Base-by-base conservation (phyloP, 2,888 invertebrate genomes). In the Dolomedes plantarius region DNA sequence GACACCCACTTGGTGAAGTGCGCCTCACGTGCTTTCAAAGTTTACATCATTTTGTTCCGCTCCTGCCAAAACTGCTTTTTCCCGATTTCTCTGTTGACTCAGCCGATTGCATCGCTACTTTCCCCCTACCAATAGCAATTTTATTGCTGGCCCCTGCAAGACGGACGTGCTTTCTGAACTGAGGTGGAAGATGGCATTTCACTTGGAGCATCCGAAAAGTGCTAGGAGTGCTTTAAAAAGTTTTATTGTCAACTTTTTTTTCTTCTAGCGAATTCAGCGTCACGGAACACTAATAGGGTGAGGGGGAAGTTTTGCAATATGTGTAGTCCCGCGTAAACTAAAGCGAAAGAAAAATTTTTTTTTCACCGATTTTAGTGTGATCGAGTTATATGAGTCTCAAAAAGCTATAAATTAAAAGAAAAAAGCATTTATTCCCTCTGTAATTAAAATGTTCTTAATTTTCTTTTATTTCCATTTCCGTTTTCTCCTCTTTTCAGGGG, bases 1-100 rank as follows among this genome's bases (percentile, higher is more conserved):
- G 28, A 62, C 62, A 62, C 62, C 23, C 62, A 62, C 62, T 62
- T 27, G 19, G 27, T 27, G 56, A 68, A 69, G 36, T 41, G 50
- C 78, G 1, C 29, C 39, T 69, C 78, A 78, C 71, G 78, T 71
- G 72, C 79, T 41, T 71, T 65, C 79, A 65, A 72, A 72, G 79
- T 79, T 79, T 79, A 79, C 79, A 79, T 79, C 79, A 79, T 79
- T 79, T 79, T 73, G 72, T 79, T 79, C 36, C 65, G 31, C 65
- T 36, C 41, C 27, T 32, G 31, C 29, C 56, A 56, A 77, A 67
- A 77, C 77, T 68, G 78, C 71, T 56, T 76, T 46, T 76, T 46
- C 36, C 67, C 67, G 67, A 76, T 76, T 67, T 46, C 67, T 76
- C 56, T 67, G 75, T 76, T 76, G 75, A 76, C 27, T 69, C 69